These are phyloP conservation scores for Callimorpha dominula DNA, from an alignment of 2,888 invertebrate genomes.

Conservation along the genomic window DNA sequence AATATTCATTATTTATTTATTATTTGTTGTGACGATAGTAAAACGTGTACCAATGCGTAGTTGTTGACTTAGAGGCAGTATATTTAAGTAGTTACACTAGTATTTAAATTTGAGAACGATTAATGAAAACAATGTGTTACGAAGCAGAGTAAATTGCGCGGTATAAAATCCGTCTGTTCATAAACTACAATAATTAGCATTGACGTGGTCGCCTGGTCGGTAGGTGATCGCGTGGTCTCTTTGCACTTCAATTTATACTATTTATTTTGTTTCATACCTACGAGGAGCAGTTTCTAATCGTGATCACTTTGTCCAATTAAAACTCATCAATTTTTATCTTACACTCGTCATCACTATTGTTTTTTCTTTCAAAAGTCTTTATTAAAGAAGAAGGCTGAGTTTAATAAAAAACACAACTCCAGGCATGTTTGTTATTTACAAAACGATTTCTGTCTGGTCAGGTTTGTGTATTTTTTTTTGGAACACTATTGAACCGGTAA, in stretches of 20 bases:
- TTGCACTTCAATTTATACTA: background rate
- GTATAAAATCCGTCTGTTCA: background rate
- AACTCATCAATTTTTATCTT: too few relatives aligned
- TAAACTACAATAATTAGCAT: background rate
- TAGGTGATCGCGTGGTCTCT: background rate
- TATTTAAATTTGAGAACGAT: conserved; percentile 36
- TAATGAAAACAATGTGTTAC: conserved; percentile 22
- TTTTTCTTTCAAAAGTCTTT: too few relatives aligned
- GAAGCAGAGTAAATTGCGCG: background rate
- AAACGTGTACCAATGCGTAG: conserved; percentile 1
- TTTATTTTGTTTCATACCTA: too few relatives aligned
- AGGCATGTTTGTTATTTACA: too few relatives aligned
- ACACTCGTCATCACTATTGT: too few relatives aligned
- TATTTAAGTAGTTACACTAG: conserved; percentile 27
- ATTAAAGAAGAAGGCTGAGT: too few relatives aligned
- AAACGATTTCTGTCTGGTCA: too few relatives aligned
- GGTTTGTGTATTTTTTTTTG: too few relatives aligned
- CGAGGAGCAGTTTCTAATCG: too few relatives aligned
- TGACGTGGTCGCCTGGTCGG: background rate
- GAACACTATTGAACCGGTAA: too few relatives aligned
- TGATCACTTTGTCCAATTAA: too few relatives aligned
- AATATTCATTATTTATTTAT: background rate
- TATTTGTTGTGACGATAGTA: background rate
- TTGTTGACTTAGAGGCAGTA: conserved; percentile 1
- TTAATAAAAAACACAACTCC: too few relatives aligned